These are phyloP conservation scores for Amphibalanus amphitrite DNA, from an alignment of 1,140 invertebrate genomes.

Conservation along the genomic window DNA sequence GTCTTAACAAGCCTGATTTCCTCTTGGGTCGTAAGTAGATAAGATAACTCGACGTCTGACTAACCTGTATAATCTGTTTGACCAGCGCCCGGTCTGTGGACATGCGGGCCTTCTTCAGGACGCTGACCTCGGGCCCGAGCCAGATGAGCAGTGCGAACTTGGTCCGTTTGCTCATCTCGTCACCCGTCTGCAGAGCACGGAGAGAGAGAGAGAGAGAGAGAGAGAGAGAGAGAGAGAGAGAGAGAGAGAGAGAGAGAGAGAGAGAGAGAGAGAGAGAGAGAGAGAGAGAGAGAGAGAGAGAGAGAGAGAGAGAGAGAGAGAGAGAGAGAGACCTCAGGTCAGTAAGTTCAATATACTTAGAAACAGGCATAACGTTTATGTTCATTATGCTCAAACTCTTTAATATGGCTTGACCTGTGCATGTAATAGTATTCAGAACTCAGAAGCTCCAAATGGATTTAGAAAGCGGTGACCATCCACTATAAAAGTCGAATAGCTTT, in stretches of 20 bases:
- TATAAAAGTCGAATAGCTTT: too few relatives aligned
- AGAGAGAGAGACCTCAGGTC: too few relatives aligned
- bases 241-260: not conserved
- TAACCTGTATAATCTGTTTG: constrained; percentile 51
- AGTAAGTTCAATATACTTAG: not conserved
- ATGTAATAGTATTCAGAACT: too few relatives aligned
- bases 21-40: too few relatives aligned
- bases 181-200: constrained; percentile 44
- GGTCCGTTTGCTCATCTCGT: constrained; percentile 58
- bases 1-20: too few relatives aligned
- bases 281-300: not conserved
- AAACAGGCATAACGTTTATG: too few relatives aligned
- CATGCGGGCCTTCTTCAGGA: constrained; percentile 57
- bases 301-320: not conserved
- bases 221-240: not conserved
- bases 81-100: constrained; percentile 57
- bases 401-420: too few relatives aligned
- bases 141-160: constrained; percentile 61
- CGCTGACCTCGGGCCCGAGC: constrained; percentile 49
- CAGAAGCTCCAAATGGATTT: too few relatives aligned
- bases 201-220: not conserved
- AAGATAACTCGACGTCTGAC: constrained; percentile 20
- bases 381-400: too few relatives aligned
- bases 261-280: not conserved
- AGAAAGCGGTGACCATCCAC: too few relatives aligned